Percentiles rank a stretch among this genome's conserved stretches.
Evolutionary conservation across 2,797 vertebrate genomes (phyloP).

Genomic region (Cryptoprocta ferox): DNA sequence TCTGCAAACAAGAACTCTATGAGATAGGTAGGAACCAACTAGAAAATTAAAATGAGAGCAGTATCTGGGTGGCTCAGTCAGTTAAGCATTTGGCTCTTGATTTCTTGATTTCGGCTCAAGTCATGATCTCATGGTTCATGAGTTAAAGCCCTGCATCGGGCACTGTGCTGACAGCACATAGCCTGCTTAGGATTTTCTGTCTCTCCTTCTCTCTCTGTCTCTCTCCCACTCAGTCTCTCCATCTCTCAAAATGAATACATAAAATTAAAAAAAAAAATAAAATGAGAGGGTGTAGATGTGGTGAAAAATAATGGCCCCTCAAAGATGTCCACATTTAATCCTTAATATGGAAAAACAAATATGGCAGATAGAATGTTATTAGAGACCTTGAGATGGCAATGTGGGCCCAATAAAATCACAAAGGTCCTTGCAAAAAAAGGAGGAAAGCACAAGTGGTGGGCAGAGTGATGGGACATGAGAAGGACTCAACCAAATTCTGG

Average conservation of each 20-base stretch:
- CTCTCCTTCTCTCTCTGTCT: not conserved
- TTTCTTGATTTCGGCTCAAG: not conserved
- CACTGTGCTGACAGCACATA: too few relatives aligned
- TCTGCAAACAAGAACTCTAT: not conserved
- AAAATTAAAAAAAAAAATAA: not conserved
- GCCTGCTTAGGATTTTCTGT: not conserved
- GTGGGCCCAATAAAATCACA: not conserved
- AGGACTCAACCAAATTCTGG: not conserved
- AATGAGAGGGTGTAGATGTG: not conserved
- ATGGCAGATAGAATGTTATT: not conserved
- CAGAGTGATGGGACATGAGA: not conserved
- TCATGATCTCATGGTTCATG: not conserved
- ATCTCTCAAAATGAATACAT: not conserved
- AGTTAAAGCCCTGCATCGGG: too few relatives aligned
- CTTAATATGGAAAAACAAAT: not conserved
- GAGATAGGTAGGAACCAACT: not conserved
- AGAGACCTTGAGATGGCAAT: not conserved
- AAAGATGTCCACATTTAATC: not conserved
- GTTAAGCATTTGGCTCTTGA: not conserved
- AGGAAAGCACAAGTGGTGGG: not conserved
- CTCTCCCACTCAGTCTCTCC: not conserved
- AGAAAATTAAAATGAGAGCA: not conserved
- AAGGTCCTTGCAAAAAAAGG: not conserved
- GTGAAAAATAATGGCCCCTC: not conserved
- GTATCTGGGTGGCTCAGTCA: not conserved